Evolutionary conservation across 2,888 invertebrate species (phyloP), one percentile per base, ranked within the genome.

Genomic region (Pyrrhia umbra): DNA sequence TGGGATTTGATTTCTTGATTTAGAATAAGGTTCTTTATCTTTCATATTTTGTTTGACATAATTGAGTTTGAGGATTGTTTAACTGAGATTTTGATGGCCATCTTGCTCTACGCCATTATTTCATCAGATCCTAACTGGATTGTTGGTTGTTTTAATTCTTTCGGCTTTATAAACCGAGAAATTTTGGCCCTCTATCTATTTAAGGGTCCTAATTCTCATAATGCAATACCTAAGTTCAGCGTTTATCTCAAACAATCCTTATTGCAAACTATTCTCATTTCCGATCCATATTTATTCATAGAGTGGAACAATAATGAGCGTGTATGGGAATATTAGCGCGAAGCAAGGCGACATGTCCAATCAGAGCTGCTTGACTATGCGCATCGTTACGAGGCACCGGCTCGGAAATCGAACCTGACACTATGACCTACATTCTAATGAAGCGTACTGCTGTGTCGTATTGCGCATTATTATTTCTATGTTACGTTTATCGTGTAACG

Each of bases 351-450:
- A 52, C 59, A 55, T 61, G 73, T 45, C 51, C 58, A 73, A 73
- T 68, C 46, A 54, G 54, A 52, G 46, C 54, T 42, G 59, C 55
- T 75, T 52, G 51, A 39, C 56, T 62, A 72, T 72, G 68, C 75
- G 63, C 76, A 50, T 62, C 56, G 68, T 57, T 60, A 66, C 66
- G 52, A 68, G 66, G 65, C 73, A 60, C 63, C 50, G 55, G 71
- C 71, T 72, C 77, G 63, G 70, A 68, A 68, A 75, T 70, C 79
- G 81, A 79, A 79, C 79, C 79, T 79, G 81, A 79, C 79, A 81
- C 68, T 73, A 67, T 79, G 81, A 81, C 79, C 79, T 71, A 81
- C 73, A 79, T 79, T 76, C 60, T 71, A 66, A 67, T 68, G 71
- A 70, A 59, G 46, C 70, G 63, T 51, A 56, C 46, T 46, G 55